phyloP scores from a whole-genome alignment of 2,797 vertebrate genomes.

The Cyprinodon diabolis region DNA sequence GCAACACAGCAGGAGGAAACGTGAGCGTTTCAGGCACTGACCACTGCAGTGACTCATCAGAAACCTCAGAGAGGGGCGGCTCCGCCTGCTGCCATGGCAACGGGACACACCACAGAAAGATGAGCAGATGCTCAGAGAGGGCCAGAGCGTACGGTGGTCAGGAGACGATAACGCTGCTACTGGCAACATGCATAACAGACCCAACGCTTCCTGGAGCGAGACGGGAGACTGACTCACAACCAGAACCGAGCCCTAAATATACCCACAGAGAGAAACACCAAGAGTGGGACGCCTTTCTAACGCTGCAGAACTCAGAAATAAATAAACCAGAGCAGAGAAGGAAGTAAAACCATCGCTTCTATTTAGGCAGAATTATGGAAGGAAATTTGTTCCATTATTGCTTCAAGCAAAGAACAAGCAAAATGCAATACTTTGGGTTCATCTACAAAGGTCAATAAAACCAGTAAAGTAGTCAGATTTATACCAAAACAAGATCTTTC shows the following conservation, averaged over 20 bases:
- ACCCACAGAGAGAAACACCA: conserved; percentile 8
- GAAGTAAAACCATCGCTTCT: no score
- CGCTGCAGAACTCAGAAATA: no score
- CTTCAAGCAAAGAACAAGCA: no score
- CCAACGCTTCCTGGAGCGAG: conserved; percentile 49
- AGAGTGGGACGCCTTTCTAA: no score
- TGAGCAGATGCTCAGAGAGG: conserved; percentile 37
- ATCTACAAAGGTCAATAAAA: no score
- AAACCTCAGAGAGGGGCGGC: conserved; percentile 47
- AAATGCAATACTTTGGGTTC: no score
- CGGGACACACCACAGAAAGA: conserved; percentile 54
- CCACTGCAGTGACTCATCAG: conserved; percentile 59
- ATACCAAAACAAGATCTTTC: no score
- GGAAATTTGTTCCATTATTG: no score
- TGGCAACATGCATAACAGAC: conserved; percentile 57
- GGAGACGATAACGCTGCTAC: conserved; percentile 35
- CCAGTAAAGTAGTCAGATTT: no score
- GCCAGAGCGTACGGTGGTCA: conserved; percentile 45
- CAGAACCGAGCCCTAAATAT: conserved; percentile 11
- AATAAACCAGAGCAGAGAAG: no score
- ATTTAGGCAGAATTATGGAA: no score
- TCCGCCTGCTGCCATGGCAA: conserved; percentile 58
- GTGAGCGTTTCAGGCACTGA: conserved; percentile 16
- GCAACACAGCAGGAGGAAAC: conserved; percentile 20
- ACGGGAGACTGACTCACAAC: conserved; percentile 4